Base-by-base conservation (phyloP, 1,140 invertebrate genomes). In the Drosophila setifemur region DNA sequence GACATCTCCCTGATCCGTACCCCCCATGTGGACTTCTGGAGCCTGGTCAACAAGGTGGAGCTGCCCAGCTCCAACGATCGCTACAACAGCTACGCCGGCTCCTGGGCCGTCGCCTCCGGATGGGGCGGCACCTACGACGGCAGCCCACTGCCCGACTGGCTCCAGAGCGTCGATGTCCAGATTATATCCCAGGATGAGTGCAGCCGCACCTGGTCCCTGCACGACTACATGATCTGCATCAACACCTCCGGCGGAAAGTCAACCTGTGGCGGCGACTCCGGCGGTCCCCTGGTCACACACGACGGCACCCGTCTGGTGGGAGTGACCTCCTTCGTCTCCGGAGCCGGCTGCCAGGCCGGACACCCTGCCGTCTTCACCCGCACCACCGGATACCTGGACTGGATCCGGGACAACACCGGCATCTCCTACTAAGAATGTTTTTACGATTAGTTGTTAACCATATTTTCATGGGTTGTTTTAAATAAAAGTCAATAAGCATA, bases 321-420 rank as follows among this genome's bases (percentile, higher is more conserved):
- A 54, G 53, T 74, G 50, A 25, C 72, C 48, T 70, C 72, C 45
- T 55, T 48, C 21, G 73, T 16, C 2, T 64, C 60, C 1, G 19
- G n/a, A 6, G 18, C 31, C 14, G 82, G 82, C 39, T 88, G 85
- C 42, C 44, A 78, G 55, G 16, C 54, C 4, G 92, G 91, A 11
- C 76, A 66, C 23, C 92, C 92, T 16, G 89, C 90, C 42, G 92
- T 90, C 12, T 92, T 90, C 73, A 91, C 91, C 5, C 90, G 92
- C 61, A 87, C 93, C 9, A 92, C 91, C 2, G 89, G 74, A 14
- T 92, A 91, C 74, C 67, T 92, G 40, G 74, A 90, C 47, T 93
- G 93, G 93, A 92, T 93, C 33, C 55, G 71, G n/a, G 73, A 85
- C 37, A 67, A 73, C 50, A 73, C 70, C 55, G 75, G 75, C 26